Evolutionary conservation across 2,888 invertebrate species (phyloP), one percentile per base, ranked within the genome.

Genomic region (Archips xylosteana): DNA sequence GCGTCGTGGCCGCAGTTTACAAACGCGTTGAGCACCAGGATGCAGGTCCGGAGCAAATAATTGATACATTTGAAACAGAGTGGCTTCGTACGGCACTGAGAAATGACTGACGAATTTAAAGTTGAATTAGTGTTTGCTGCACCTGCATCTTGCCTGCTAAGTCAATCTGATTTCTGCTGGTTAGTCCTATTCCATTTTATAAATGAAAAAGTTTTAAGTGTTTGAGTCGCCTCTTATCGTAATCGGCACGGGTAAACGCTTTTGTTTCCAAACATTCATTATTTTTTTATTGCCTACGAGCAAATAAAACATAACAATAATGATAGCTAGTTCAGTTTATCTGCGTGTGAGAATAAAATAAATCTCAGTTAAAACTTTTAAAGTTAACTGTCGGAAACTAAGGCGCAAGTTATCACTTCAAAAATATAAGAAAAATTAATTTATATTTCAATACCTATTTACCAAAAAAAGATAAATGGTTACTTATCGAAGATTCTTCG

Each of bases 21-120:
- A 65, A 64, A 60, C 67, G 23, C 39, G 39, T 4, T 39, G 39
- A 39, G 39, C 39, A 36, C 9, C 39, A 42, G 36, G 54, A 42
- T 49, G 65, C 36, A 47, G 60, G 39, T 15, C 42, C n/a, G 47
- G n/a, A n/a, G 57, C 67, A 63, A 72, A 63, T 67, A 68, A 12
- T 49, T 49, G 32, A 36, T 59, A 34, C n/a, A 62, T 51, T 32
- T 13, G 8, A 4, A 45, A 45, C 62, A 45, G 12, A 23, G 62
- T 62, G 49, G 49, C 42, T 36, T 36, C 34, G 62, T 34, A n/a
- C 34, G 60, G 60, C 36, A 13, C 12, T 36, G n/a, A 36, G 60
- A 12, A 36, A 60, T 60, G 34, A 60, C 60, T 36, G 13, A 60
- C n/a, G n/a, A 60, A 60, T 36, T 36, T 60, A 60, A 60, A 60